These are phyloP conservation scores for Aleiodes sp. DNA, from an alignment of 1,140 invertebrate genomes.

Conservation along the genomic window DNA sequence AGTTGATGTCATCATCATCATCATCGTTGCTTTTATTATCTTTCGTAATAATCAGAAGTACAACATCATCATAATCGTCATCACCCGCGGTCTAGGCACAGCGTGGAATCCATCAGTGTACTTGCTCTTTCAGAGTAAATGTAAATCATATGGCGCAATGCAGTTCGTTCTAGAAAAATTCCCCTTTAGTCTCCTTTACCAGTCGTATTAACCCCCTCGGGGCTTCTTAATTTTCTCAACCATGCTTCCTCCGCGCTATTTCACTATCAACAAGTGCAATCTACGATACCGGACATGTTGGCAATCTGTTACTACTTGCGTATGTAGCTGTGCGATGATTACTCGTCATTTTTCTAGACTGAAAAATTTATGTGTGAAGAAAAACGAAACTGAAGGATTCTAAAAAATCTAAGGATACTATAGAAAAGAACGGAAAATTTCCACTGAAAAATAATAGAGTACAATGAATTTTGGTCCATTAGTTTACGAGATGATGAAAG, in stretches of 20 bases:
- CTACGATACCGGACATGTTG: conserved; percentile 8
- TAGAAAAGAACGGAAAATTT: too few species aligned
- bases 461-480: too few species aligned
- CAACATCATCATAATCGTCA: conserved; percentile 15
- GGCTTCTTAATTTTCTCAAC: conserved; percentile 14
- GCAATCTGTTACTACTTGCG: background rate
- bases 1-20: conserved; percentile 12
- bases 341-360: too few species aligned
- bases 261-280: background rate
- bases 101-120: background rate
- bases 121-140: background rate
- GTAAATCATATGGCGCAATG: conserved; percentile 1
- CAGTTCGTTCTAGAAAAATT: too few species aligned
- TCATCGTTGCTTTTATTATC: conserved; percentile 7
- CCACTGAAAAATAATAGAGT: too few species aligned
- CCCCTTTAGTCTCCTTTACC: background rate
- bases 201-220: background rate
- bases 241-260: background rate
- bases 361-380: too few species aligned
- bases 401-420: too few species aligned
- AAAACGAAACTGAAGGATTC: too few species aligned
- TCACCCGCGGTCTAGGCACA: background rate
- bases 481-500: too few species aligned
- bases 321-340: too few species aligned
- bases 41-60: background rate